These are phyloP conservation scores for Arvicanthis niloticus DNA, from an alignment of 2,113 vertebrate species.

Conservation along the genomic window DNA sequence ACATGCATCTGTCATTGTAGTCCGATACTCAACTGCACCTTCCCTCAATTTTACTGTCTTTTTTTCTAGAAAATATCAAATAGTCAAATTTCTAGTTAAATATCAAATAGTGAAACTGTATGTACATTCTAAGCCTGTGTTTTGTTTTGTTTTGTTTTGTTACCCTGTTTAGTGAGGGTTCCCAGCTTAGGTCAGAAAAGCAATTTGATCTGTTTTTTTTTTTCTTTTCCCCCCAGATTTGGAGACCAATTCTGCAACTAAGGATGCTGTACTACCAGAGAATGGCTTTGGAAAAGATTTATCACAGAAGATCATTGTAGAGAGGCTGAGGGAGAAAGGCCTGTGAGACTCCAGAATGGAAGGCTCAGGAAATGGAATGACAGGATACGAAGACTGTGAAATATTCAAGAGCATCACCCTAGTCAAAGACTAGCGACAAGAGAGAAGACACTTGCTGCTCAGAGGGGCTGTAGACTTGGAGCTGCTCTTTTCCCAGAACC, in stretches of 20 bases:
- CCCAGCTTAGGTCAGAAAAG: neutral
- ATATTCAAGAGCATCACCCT: slow-evolving; percentile 34
- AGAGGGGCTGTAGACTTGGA: slow-evolving; percentile 46
- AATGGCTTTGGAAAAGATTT: slow-evolving; percentile 19
- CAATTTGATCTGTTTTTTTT: slow-evolving; percentile 52
- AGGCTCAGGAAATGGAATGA: slow-evolving; percentile 63
- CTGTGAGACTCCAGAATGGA: slow-evolving; percentile 24
- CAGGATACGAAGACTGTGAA: slow-evolving; percentile 37
- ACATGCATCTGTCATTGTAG: neutral
- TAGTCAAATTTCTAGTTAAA: neutral
- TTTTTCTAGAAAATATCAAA: slow-evolving; percentile 32
- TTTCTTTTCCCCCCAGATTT: slow-evolving; percentile 39
- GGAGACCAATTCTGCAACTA: slow-evolving; percentile 54
- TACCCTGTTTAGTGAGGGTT: neutral
- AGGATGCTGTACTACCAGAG: neutral
- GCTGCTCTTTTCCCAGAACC: slow-evolving; percentile 53
- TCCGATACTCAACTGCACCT: neutral
- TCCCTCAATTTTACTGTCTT: neutral
- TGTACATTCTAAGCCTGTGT: neutral
- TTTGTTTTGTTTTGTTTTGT: neutral
- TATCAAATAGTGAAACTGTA: slow-evolving; percentile 18
- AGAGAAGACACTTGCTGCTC: neutral
- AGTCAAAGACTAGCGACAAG: slow-evolving; percentile 28
- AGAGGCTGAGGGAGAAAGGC: slow-evolving; percentile 56
- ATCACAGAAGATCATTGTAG: neutral